Conservation (phyloP, 1,140 invertebrate species). For the Tetramorium alpestre region DNA sequence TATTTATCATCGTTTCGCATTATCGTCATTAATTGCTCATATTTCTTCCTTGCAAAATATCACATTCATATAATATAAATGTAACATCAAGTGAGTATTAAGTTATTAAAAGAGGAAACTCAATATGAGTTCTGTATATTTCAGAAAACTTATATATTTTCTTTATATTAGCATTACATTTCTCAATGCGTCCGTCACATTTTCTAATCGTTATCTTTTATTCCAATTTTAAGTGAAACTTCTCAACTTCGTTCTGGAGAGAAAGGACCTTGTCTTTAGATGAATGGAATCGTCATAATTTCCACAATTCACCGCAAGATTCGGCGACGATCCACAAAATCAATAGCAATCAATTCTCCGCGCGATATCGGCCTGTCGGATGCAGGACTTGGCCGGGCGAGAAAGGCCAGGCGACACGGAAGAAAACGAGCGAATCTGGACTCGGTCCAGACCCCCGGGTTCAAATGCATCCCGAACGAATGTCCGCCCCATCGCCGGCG, state of each 20-base stretch:
- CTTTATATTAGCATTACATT: background rate
- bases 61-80: background rate
- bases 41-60: background rate
- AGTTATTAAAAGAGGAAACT: background rate
- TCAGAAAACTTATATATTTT: background rate
- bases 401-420: constrained; percentile 48
- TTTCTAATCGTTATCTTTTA: background rate
- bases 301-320: constrained; percentile 21
- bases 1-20: background rate
- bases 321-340: constrained; percentile 55
- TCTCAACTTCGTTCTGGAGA: background rate
- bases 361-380: constrained; percentile 50
- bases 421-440: constrained; percentile 64
- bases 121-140: background rate
- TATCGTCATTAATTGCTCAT: background rate
- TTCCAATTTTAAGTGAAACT: background rate
- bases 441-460: constrained; percentile 39
- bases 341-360: constrained; percentile 65
- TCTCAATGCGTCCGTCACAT: background rate
- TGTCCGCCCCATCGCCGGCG: constrained; percentile 33
- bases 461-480: constrained; percentile 51
- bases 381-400: constrained; percentile 31
- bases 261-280: background rate
- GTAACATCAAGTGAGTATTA: too few relatives aligned
- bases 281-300: constrained; percentile 24